Percentiles rank a stretch among this genome's conserved stretches.
Conservation (phyloP, 2,113 vertebrate species). For the Desmodus rotundus region DNA sequence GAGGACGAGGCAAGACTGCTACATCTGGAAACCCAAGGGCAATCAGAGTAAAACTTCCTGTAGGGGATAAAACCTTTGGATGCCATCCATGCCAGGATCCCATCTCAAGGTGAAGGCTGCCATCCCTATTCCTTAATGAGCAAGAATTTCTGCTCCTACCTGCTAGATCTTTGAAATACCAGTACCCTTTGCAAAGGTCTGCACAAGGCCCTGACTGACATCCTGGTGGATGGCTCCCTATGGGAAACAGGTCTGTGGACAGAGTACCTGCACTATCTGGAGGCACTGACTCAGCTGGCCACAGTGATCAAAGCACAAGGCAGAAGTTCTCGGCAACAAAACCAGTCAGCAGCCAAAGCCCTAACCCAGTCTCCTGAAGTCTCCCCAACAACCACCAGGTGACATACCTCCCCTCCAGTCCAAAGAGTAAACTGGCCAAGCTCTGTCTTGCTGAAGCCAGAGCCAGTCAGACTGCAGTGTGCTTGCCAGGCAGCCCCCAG, state of each 20-base stretch:
- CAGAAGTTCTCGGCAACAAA: slow-evolving; percentile 81
- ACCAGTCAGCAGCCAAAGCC: slow-evolving; percentile 91
- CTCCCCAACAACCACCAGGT: slow-evolving; percentile 86
- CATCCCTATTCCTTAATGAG: slow-evolving; percentile 85
- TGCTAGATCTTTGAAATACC: slow-evolving; percentile 87
- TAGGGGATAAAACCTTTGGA: slow-evolving; percentile 92
- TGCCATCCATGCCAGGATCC: slow-evolving; percentile 89
- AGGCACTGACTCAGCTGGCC: slow-evolving; percentile 86
- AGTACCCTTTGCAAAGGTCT: slow-evolving; percentile 82
- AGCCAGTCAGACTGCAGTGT: not conserved
- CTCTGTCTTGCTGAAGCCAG: slow-evolving; percentile 54
- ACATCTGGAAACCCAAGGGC: slow-evolving; percentile 79
- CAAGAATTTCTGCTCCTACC: slow-evolving; percentile 86
- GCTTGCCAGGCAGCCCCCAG: not conserved
- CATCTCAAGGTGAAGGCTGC: slow-evolving; percentile 82
- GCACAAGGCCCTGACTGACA: slow-evolving; percentile 83
- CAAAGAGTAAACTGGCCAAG: slow-evolving; percentile 91
- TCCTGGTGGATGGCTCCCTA: slow-evolving; percentile 89
- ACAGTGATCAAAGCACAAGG: slow-evolving; percentile 76
- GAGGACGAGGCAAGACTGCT: slow-evolving; percentile 83
- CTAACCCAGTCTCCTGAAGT: slow-evolving; percentile 82
- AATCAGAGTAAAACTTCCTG: slow-evolving; percentile 83
- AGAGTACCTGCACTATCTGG: slow-evolving; percentile 87
- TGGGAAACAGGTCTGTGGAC: slow-evolving; percentile 89
- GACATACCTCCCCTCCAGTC: slow-evolving; percentile 88